A percentile compares a stretch with the other conserved stretches of the same genome.
phyloP scores from a whole-genome alignment of 2,113 vertebrate species.

The Tursiops truncatus region DNA sequence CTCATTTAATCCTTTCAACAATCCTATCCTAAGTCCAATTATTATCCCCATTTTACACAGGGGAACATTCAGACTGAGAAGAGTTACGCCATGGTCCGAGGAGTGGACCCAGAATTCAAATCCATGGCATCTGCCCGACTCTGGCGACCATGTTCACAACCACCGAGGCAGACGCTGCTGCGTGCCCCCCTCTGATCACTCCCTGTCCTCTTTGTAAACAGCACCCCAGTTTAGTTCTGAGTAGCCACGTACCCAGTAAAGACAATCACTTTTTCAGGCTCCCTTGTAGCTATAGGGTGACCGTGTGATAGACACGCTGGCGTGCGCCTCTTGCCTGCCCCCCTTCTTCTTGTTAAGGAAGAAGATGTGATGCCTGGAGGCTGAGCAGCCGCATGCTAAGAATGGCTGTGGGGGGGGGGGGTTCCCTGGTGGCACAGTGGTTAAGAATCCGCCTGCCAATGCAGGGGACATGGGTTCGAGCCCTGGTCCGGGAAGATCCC shows the following conservation, averaged over 20 bases:
- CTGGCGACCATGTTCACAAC: not conserved
- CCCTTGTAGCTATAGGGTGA: not conserved
- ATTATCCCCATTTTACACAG: not conserved
- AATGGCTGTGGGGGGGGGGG: not conserved
- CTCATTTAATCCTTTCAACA: not conserved
- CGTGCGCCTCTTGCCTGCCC: not conserved
- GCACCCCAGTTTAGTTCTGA: not conserved
- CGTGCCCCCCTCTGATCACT: not conserved
- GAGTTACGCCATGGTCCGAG: not conserved
- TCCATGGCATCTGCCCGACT: not conserved
- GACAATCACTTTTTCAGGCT: not conserved
- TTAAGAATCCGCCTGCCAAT: too few species aligned
- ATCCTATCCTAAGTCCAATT: not conserved
- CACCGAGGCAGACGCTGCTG: not conserved
- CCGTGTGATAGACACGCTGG: not conserved
- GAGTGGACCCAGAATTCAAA: not conserved
- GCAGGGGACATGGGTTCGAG: too few species aligned
- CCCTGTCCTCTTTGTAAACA: not conserved
- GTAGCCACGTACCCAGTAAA: not conserved
- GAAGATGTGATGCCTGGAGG: rapidly evolving
- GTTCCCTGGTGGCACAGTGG: too few species aligned
- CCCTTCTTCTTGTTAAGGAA: not conserved
- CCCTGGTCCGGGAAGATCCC: too few species aligned
- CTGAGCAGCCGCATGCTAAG: not conserved
- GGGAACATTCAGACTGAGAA: not conserved